phyloP scores from a whole-genome alignment of 1,140 invertebrate species.

The Laodelphax striatellus region DNA sequence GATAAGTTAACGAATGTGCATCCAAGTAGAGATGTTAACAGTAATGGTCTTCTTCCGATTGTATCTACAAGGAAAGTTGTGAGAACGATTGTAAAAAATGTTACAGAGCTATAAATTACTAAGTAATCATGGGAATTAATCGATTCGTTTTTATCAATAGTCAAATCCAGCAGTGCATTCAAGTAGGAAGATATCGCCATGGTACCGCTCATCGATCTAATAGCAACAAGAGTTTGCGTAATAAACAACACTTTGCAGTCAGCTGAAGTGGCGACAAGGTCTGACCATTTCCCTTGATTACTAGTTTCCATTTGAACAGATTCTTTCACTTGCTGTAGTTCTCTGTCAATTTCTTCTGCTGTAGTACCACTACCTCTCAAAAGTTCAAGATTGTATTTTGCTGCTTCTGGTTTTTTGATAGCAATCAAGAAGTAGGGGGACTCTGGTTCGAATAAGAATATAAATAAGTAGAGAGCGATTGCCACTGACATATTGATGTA shows the following conservation, averaged over 20 bases:
- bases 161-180: too few species aligned
- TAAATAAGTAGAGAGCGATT: conserved; percentile 48
- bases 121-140: too few species aligned
- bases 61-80: too few species aligned
- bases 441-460: conserved; percentile 61
- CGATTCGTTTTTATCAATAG: too few species aligned
- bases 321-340: conserved; percentile 15
- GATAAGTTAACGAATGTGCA: too few species aligned
- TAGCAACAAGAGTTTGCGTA: conserved; percentile 18
- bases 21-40: too few species aligned
- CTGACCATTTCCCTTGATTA: conserved; percentile 16
- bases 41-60: too few species aligned
- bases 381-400: conserved; percentile 47
- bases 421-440: conserved; percentile 59
- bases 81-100: too few species aligned
- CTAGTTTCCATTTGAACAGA: conserved; percentile 17
- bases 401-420: conserved; percentile 45
- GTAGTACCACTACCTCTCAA: conserved; percentile 35
- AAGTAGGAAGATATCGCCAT: conserved; percentile 22
- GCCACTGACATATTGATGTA: conserved; percentile 47
- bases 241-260: conserved; percentile 19
- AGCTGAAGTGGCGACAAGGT: conserved; percentile 17
- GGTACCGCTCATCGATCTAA: conserved; percentile 20
- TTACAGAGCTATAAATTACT: too few species aligned
- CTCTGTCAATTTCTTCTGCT: conserved; percentile 23